phyloP scores from a whole-genome alignment of 2,888 invertebrate species.

The Drosophila maculinotata region DNA sequence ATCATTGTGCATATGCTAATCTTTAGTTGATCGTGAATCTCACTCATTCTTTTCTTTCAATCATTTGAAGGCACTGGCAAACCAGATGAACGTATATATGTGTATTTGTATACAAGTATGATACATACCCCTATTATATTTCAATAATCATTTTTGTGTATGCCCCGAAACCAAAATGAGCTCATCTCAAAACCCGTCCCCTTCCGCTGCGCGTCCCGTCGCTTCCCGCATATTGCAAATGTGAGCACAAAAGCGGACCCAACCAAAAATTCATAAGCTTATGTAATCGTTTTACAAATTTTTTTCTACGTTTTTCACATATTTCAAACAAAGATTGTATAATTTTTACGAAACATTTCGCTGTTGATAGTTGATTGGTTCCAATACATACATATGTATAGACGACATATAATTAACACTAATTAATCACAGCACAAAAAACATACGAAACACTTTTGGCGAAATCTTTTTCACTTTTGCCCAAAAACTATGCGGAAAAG shows the following conservation, averaged over 20 bases:
- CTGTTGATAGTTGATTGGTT: conserved; percentile 30
- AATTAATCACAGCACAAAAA: conserved; percentile 73
- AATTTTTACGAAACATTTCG: conserved; percentile 60
- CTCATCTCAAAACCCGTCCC: conserved; percentile 56
- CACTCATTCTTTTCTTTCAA: background rate
- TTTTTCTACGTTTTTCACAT: conserved; percentile 13
- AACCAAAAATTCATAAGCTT: conserved; percentile 52
- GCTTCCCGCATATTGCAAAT: conserved; percentile 22
- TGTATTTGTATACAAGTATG: background rate
- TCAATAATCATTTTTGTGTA: conserved; percentile 42
- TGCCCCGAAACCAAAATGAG: conserved; percentile 67
- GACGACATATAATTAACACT: conserved; percentile 78
- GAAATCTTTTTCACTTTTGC: conserved; percentile 46
- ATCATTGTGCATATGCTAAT: background rate
- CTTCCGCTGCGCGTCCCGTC: background rate
- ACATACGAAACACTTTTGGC: conserved; percentile 33
- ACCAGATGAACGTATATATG: background rate
- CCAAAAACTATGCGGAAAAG: conserved; percentile 36
- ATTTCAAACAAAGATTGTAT: conserved; percentile 49
- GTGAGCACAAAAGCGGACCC: conserved; percentile 14
- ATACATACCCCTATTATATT: conserved; percentile 43
- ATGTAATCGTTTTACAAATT: conserved; percentile 68
- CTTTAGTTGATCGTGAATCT: background rate
- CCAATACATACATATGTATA: conserved; percentile 15
- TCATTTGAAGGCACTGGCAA: conserved; percentile 1